phyloP scores from a whole-genome alignment of 2,797 vertebrate species.

The Sebastes iracundus region DNA sequence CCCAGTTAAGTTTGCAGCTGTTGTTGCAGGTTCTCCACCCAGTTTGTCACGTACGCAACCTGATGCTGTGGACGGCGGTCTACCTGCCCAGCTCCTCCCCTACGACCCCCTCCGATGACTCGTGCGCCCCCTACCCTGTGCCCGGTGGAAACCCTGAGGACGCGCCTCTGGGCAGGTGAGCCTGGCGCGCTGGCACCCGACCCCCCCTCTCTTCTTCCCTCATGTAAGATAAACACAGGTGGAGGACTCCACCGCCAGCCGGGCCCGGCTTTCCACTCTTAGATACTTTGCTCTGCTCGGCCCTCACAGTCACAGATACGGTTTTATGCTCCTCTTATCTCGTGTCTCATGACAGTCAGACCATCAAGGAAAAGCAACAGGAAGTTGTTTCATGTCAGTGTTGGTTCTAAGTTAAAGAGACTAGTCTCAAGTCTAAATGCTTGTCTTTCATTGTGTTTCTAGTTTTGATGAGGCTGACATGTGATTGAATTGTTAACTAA shows the following conservation, averaged over 20 bases:
- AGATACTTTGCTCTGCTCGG: constrained; percentile 11
- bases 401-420: background rate
- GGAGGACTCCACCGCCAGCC: constrained; percentile 30
- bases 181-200: constrained; percentile 67
- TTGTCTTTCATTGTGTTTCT: constrained; percentile 6
- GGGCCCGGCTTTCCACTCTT: constrained; percentile 18
- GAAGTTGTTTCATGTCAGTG: background rate
- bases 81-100: constrained; percentile 97
- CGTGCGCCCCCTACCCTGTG: constrained; percentile 92
- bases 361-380: constrained; percentile 8
- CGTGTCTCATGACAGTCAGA: constrained; percentile 3
- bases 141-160: constrained; percentile 90
- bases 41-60: constrained; percentile 95
- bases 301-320: background rate
- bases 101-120: constrained; percentile 92
- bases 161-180: constrained; percentile 93
- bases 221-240: constrained; percentile 80
- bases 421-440: background rate
- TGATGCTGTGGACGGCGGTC: constrained; percentile 97
- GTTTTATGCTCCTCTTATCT: constrained; percentile 19
- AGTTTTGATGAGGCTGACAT: background rate
- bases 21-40: constrained; percentile 92
- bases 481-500: constrained; percentile 6
- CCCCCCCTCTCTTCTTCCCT: constrained; percentile 47
- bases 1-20: constrained; percentile 10